These are phyloP conservation scores for Vireo griseus DNA, from an alignment of 2,797 vertebrate genomes.

Conservation along the genomic window DNA sequence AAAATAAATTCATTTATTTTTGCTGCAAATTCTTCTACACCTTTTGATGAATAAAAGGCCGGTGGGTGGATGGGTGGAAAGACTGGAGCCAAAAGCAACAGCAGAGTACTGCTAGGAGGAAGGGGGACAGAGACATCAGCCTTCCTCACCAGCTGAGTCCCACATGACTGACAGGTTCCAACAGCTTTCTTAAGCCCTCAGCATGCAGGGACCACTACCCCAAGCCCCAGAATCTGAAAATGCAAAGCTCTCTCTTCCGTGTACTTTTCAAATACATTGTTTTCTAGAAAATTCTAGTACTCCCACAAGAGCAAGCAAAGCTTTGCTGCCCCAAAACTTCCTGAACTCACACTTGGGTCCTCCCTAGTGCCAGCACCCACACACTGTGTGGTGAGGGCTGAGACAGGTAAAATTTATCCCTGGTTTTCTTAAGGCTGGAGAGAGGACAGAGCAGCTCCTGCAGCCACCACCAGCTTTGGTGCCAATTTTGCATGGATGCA, in stretches of 20 bases:
- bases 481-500: neutral
- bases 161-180: neutral
- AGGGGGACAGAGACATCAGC: neutral
- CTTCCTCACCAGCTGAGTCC: neutral
- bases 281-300: neutral
- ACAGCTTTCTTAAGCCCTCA: neutral
- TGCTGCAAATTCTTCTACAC: constrained; percentile 31
- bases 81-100: neutral
- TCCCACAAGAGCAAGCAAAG: neutral
- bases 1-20: constrained; percentile 55
- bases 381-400: rapidly evolving
- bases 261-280: neutral
- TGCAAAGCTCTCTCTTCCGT: neutral
- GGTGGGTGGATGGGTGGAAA: constrained; percentile 47
- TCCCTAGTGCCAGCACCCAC: neutral
- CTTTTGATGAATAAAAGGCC: constrained; percentile 29
- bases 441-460: neutral
- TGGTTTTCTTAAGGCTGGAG: neutral
- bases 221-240: neutral
- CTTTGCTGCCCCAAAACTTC: neutral
- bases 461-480: rapidly evolving
- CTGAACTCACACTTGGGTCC: neutral
- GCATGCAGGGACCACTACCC: rapidly evolving
- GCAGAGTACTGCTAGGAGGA: neutral
- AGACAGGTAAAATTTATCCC: neutral